Base-by-base conservation (phyloP, 2,797 vertebrate species). In the Austrolebias charrua region DNA sequence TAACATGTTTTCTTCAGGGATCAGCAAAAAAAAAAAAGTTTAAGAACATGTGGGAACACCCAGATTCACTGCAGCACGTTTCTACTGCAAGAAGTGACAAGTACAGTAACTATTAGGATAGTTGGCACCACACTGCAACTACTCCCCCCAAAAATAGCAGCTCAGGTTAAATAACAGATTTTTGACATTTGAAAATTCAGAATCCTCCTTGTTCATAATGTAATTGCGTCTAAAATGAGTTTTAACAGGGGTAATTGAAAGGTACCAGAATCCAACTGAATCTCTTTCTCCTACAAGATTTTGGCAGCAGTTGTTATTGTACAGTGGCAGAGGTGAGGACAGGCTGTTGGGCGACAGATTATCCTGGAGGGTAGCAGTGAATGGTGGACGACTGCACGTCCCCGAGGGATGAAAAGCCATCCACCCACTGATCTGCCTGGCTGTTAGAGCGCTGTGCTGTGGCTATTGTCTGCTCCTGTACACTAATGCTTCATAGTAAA, bases 351-450 rank as follows among this genome's bases (percentile, higher is more conserved):
- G 51, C 73, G 61, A 74, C 60, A 43, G 73, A 70, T 75, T 42
- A 74, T 68, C 64, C 58, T 7, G 13, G 43, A 60, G 64, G 62
- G 9, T 38, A 76, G 45, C 52, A 6, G n/a, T 55, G 63, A 50
- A 3, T 15, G 18, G 44, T 77, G 75, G 77, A 66, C 78, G 61
- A 35, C 50, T 18, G 19, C 33, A 8, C 6, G 0, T 78, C 76
- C 57, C 50, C 14, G 18, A 14, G 76, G 82, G 76, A 76, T 59
- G 56, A 70, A 84, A 86, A 80, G 77, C 76, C 65, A 84, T 80
- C 49, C 77, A 2, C 1, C 73, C 70, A 74, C 15, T 35, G 28
- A 57, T 5, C n/a, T 50, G 31, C 55, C 47, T 29, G 47, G 54
- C 79, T 64, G 56, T 45, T 50, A 60, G 63, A 76, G 78, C 33